A percentile compares a stretch with the other conserved stretches of the same genome.
These are phyloP conservation scores for Orycteropus afer DNA, from an alignment of 2,113 vertebrate genomes.

Conservation along the genomic window DNA sequence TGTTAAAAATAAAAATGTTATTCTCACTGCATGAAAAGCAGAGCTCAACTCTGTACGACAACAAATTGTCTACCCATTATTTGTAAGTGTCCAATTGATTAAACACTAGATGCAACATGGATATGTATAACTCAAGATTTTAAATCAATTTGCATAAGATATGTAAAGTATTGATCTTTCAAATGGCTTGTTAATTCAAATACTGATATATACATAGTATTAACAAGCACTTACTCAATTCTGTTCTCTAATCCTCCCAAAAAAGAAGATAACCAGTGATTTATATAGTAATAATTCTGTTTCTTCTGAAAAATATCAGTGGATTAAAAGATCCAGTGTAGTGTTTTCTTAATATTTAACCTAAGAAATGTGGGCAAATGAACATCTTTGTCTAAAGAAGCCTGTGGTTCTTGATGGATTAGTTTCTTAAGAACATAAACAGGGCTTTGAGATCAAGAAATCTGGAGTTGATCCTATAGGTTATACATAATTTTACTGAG, in stretches of 20 bases:
- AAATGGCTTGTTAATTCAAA: constrained; percentile 66
- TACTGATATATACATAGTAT: constrained; percentile 44
- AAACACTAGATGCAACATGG: constrained; percentile 59
- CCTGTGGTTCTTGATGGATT: background rate
- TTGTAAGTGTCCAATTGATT: constrained; percentile 69
- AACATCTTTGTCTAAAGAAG: background rate
- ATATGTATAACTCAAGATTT: constrained; percentile 54
- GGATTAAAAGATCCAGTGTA: constrained; percentile 21
- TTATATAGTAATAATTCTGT: constrained; percentile 35
- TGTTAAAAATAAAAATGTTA: constrained; percentile 64
- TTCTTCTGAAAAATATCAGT: constrained; percentile 47
- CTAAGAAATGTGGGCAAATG: background rate
- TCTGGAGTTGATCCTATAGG: background rate
- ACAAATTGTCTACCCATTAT: constrained; percentile 63
- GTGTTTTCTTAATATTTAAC: background rate
- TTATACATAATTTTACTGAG: background rate
- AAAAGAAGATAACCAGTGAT: background rate
- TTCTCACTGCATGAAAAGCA: constrained; percentile 56
- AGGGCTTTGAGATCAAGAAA: constrained; percentile 2
- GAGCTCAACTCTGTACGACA: constrained; percentile 50
- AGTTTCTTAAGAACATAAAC: background rate
- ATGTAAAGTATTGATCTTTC: constrained; percentile 63
- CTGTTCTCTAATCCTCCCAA: background rate
- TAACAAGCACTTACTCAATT: constrained; percentile 47
- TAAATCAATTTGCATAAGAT: constrained; percentile 52